Conservation (phyloP, 2,888 invertebrate genomes). For the Loripinus fragilis region DNA sequence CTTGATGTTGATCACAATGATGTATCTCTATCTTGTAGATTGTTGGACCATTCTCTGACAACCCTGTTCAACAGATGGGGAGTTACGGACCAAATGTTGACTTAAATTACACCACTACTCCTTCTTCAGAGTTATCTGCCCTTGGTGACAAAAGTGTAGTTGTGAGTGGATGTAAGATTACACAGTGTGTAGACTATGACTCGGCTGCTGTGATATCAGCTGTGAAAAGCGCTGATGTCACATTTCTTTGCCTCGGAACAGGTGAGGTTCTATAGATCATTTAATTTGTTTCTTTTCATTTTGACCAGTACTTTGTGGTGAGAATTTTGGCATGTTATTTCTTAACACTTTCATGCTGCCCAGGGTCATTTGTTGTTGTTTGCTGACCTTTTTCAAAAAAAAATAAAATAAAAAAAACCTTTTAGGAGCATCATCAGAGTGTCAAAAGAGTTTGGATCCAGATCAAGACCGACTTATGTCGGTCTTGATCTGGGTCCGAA, state of each 20-base stretch:
- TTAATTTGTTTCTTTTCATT: neutral
- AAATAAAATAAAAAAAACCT: too few species aligned
- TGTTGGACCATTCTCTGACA: slow-evolving; percentile 80
- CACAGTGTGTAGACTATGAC: slow-evolving; percentile 69
- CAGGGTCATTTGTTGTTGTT: too few species aligned
- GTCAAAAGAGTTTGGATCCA: too few species aligned
- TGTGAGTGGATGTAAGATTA: slow-evolving; percentile 72
- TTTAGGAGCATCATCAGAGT: too few species aligned
- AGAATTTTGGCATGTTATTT: slow-evolving; percentile 72
- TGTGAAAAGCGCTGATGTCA: slow-evolving; percentile 69
- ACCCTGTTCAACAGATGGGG: slow-evolving; percentile 74
- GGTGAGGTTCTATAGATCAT: slow-evolving; percentile 51
- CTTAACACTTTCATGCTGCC: too few species aligned
- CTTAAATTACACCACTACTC: slow-evolving; percentile 69
- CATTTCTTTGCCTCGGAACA: slow-evolving; percentile 79
- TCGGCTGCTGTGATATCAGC: slow-evolving; percentile 56
- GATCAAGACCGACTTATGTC: too few species aligned
- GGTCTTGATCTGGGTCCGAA: too few species aligned
- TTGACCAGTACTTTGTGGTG: slow-evolving; percentile 72
- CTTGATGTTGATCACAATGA: too few species aligned
- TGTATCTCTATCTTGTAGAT: slow-evolving; percentile 70
- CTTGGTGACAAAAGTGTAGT: slow-evolving; percentile 59
- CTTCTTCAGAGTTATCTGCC: slow-evolving; percentile 66
- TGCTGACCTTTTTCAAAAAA: too few species aligned
- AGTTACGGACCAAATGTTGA: slow-evolving; percentile 74